Evolutionary conservation across 2,888 invertebrate species (phyloP).

Genomic region (Miltochrista miniata): DNA sequence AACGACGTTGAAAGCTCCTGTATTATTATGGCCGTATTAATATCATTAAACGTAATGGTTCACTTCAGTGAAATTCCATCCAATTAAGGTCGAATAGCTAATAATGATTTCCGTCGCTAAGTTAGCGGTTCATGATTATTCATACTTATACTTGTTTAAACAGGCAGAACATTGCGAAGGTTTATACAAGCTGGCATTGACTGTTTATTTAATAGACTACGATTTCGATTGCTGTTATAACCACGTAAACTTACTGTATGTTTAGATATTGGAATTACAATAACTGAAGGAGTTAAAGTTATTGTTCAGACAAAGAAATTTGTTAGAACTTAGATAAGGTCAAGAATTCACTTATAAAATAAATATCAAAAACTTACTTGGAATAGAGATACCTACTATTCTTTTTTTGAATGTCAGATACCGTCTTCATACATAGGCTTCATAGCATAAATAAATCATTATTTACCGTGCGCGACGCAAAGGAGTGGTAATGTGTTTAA

Average conservation of each 20-base stretch:
- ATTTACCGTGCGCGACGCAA: too few relatives aligned
- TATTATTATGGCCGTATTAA: neutral
- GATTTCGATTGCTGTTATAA: slow-evolving; percentile 12
- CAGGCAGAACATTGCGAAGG: slow-evolving; percentile 16
- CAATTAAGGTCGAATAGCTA: slow-evolving; percentile 2
- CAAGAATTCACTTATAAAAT: too few relatives aligned
- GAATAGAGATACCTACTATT: too few relatives aligned
- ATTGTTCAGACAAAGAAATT: too few relatives aligned
- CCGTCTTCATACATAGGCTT: too few relatives aligned
- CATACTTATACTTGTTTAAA: slow-evolving; percentile 31
- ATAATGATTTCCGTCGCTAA: slow-evolving; percentile 3
- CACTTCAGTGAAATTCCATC: neutral
- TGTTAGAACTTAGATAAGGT: too few relatives aligned
- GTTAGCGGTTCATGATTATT: slow-evolving; percentile 27
- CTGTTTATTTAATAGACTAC: slow-evolving; percentile 26
- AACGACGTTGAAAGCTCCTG: neutral
- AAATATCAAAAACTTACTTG: too few relatives aligned
- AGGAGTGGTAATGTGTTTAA: too few relatives aligned
- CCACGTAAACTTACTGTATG: slow-evolving; percentile 7
- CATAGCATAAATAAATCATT: too few relatives aligned
- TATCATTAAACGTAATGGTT: neutral
- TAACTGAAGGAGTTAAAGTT: too few relatives aligned
- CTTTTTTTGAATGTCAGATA: too few relatives aligned
- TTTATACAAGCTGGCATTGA: slow-evolving; percentile 21
- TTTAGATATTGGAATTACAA: neutral